phyloP scores from a whole-genome alignment of 2,797 vertebrate genomes.

The Gobio occitaniae region DNA sequence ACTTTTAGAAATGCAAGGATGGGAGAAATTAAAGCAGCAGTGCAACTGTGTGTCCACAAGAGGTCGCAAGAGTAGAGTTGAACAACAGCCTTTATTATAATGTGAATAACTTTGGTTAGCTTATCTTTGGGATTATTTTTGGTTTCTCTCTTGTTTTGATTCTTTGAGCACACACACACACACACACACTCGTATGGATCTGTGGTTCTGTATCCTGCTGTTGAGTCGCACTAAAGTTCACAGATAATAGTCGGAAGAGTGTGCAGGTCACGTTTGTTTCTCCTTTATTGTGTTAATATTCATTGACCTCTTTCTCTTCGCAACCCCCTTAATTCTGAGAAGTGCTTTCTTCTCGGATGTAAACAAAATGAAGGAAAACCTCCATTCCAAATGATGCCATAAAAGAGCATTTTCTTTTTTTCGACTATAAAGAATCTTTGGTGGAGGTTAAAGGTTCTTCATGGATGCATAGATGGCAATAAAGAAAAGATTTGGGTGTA shows the following conservation, averaged over 20 bases:
- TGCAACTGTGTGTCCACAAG: conserved; percentile 10
- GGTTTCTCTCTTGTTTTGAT: conserved; percentile 6
- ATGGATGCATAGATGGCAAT: not conserved
- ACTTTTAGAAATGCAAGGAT: not conserved
- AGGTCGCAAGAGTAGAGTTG: not conserved
- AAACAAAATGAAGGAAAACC: conserved; percentile 24
- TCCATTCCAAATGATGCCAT: not conserved
- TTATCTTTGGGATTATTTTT: not conserved
- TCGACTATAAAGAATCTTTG: not conserved
- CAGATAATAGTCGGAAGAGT: conserved; percentile 61
- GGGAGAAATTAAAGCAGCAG: not conserved
- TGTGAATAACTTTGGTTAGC: not conserved
- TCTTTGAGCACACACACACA: not conserved
- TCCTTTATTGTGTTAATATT: conserved; percentile 45
- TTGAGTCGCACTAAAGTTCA: conserved; percentile 32
- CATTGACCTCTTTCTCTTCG: conserved; percentile 5
- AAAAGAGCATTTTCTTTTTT: not conserved
- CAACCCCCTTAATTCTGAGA: conserved; percentile 53
- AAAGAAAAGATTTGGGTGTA: not conserved
- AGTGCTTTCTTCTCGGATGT: not conserved
- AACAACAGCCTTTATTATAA: no score
- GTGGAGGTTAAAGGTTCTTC: not conserved
- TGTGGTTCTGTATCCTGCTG: conserved; percentile 48
- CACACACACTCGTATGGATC: not conserved
- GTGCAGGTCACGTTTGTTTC: conserved; percentile 38